Conservation (phyloP, 2,888 invertebrate species). For the Luffia ferchaultella region DNA sequence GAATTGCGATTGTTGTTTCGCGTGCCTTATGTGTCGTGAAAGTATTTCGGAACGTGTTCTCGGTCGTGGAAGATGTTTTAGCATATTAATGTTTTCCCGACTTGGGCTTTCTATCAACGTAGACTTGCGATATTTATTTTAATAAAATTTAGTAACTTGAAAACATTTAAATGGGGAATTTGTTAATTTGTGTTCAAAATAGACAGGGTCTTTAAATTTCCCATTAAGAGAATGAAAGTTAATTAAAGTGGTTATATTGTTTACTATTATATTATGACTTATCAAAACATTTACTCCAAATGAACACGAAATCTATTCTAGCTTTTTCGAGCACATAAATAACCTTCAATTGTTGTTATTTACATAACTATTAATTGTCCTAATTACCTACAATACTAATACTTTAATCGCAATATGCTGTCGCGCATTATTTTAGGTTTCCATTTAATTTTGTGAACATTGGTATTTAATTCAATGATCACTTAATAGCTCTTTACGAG, state of each 20-base stretch:
- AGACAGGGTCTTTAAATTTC: not conserved
- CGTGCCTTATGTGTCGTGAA: constrained; percentile 54
- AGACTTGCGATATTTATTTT: no score
- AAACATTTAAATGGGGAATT: no score
- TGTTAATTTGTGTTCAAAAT: constrained; percentile 6
- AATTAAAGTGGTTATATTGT: not conserved
- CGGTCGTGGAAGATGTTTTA: constrained; percentile 50
- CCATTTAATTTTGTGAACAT: no score
- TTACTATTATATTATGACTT: no score
- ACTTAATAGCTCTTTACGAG: no score
- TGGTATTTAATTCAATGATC: no score
- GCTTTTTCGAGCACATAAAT: no score
- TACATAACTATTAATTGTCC: not conserved
- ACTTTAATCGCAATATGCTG: not conserved
- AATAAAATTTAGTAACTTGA: no score
- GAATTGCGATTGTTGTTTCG: constrained; percentile 23
- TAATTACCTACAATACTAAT: not conserved
- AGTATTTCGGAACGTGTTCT: constrained; percentile 54
- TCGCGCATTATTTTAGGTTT: no score
- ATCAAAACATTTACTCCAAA: no score
- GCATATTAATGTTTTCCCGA: constrained; percentile 47
- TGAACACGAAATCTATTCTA: no score
- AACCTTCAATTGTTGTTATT: not conserved
- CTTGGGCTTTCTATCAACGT: constrained; percentile 49
- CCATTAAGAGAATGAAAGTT: not conserved